Conservation (phyloP, 2,888 invertebrate genomes). For the Drosophila greeni region DNA sequence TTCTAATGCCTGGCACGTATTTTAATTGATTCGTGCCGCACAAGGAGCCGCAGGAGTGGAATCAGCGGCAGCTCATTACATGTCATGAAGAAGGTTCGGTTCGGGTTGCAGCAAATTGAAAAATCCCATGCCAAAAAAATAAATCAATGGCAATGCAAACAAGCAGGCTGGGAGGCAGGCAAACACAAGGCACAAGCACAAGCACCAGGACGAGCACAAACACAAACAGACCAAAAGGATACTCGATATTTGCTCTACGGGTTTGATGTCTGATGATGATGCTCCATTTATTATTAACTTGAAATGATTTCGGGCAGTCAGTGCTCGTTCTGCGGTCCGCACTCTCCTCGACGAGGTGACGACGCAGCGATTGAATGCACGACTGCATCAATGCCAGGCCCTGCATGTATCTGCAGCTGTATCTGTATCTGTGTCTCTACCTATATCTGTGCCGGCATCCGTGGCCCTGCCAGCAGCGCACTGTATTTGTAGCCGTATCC, state of each 20-base stretch:
- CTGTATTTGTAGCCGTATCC: slow-evolving; percentile 31
- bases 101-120: slow-evolving; percentile 34
- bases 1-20: slow-evolving; percentile 75
- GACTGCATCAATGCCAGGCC: slow-evolving; percentile 71
- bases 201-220: slow-evolving; percentile 51
- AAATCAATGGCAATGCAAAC: slow-evolving; percentile 46
- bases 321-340: slow-evolving; percentile 12
- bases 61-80: slow-evolving; percentile 47
- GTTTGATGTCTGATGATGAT: slow-evolving; percentile 73
- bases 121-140: slow-evolving; percentile 42
- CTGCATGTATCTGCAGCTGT: slow-evolving; percentile 22
- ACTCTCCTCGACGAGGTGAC: slow-evolving; percentile 65
- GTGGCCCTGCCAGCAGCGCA: slow-evolving; percentile 8
- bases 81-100: slow-evolving; percentile 16
- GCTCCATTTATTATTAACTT: slow-evolving; percentile 76
- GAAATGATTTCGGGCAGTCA: slow-evolving; percentile 71
- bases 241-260: slow-evolving; percentile 64
- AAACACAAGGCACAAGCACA: slow-evolving; percentile 32
- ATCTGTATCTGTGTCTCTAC: background rate
- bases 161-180: slow-evolving; percentile 24
- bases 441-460: slow-evolving; percentile 18
- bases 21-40: slow-evolving; percentile 75
- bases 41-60: slow-evolving; percentile 34
- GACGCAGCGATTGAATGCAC: slow-evolving; percentile 78
- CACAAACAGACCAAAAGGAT: slow-evolving; percentile 54